Conservation (phyloP, 2,113 vertebrate species). For the Myrmecobius fasciatus region DNA sequence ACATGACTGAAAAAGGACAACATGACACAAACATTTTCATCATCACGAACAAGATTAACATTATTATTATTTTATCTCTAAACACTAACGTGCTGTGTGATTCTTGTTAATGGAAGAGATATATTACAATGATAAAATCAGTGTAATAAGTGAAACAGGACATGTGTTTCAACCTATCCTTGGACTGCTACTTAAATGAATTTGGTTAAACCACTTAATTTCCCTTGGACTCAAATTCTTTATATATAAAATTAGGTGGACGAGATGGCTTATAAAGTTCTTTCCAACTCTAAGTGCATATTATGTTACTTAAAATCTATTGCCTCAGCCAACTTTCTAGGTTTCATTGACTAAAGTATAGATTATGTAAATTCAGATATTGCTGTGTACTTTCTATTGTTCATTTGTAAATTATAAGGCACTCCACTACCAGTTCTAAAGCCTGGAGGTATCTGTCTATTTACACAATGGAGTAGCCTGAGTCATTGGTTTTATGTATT, state of each 20-base stretch:
- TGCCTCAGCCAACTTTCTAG: not conserved
- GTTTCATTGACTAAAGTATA: not conserved
- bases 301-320: not conserved
- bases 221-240: not conserved
- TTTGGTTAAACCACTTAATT: not conserved
- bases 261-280: not conserved
- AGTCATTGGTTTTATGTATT: not conserved
- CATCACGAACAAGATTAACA: not conserved
- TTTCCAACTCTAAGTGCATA: not conserved
- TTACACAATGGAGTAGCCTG: not conserved
- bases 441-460: not conserved
- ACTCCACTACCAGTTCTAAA: not conserved
- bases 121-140: not conserved
- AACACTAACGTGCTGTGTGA: not conserved
- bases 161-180: not conserved
- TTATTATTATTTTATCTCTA: not conserved
- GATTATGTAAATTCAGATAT: not conserved
- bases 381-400: not conserved
- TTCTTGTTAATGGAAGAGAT: not conserved
- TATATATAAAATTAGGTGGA: not conserved
- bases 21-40: not conserved
- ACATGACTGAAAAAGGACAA: not conserved
- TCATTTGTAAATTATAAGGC: slow-evolving; percentile 2
- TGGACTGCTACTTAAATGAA: not conserved
- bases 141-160: not conserved